Conservation (phyloP, 2,113 vertebrate genomes). For the Cheilinus undulatus region DNA sequence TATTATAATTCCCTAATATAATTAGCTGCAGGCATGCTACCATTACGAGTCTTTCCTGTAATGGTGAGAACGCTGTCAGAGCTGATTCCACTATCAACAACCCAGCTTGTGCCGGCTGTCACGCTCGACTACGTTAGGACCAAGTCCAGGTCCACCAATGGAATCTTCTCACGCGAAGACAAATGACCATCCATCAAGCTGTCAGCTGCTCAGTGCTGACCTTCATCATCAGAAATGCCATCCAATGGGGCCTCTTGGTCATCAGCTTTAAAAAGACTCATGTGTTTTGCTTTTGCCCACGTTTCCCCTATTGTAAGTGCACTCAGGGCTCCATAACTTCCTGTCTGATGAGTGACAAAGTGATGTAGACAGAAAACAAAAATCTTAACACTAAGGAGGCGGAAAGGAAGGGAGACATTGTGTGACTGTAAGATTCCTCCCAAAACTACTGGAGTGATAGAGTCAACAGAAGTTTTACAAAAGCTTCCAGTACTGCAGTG, state of each 20-base stretch:
- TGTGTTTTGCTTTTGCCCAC: constrained; percentile 45
- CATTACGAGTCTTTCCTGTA: constrained; percentile 17
- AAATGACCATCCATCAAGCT: constrained; percentile 77
- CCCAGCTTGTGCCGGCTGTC: constrained; percentile 55
- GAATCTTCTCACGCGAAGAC: constrained; percentile 79
- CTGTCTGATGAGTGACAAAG: constrained; percentile 57
- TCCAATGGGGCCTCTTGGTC: constrained; percentile 52
- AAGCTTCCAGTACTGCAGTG: background rate
- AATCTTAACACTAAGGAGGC: constrained; percentile 19
- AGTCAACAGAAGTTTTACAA: background rate
- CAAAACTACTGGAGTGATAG: background rate
- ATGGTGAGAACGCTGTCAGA: constrained; percentile 36
- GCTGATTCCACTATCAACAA: constrained; percentile 67
- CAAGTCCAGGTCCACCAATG: constrained; percentile 58
- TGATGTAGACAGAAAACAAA: constrained; percentile 18
- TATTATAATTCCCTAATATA: constrained; percentile 9
- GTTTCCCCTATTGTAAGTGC: constrained; percentile 47
- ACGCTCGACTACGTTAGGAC: constrained; percentile 48
- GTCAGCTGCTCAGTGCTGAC: constrained; percentile 53
- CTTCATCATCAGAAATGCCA: constrained; percentile 48
- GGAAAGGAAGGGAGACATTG: constrained; percentile 19
- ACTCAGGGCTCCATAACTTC: constrained; percentile 53
- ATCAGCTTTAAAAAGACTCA: constrained; percentile 42
- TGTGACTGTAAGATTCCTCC: background rate
- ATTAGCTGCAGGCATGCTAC: background rate